Evolutionary conservation across 2,888 invertebrate species (phyloP).

Genomic region (Balanococcus diminutus): DNA sequence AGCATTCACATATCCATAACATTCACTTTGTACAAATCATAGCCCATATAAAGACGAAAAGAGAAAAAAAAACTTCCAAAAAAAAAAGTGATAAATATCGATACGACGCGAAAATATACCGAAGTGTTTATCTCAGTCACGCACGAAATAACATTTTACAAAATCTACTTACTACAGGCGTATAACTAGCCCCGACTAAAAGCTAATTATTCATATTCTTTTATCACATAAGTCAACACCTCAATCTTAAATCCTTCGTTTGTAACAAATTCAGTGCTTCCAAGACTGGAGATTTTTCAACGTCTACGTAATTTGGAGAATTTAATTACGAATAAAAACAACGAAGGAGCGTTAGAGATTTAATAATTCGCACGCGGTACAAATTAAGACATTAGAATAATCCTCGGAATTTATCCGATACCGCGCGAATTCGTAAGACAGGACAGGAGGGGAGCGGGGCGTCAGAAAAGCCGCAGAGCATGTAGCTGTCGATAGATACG

Average conservation of each 20-base stretch:
- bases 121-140: constrained; percentile 51
- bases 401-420: background rate
- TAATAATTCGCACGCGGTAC: background rate
- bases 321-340: background rate
- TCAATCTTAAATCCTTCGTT: constrained; percentile 50
- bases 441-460: background rate
- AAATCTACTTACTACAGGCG: constrained; percentile 47
- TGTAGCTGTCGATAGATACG: background rate
- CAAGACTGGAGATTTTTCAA: background rate
- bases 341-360: background rate
- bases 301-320: background rate
- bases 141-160: constrained; percentile 44
- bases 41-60: constrained; percentile 32
- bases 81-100: constrained; percentile 43
- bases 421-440: background rate
- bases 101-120: constrained; percentile 48
- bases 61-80: background rate
- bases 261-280: constrained; percentile 45
- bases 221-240: constrained; percentile 53
- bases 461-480: background rate
- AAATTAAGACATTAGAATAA: constrained; percentile 13
- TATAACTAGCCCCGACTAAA: constrained; percentile 47
- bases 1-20: background rate
- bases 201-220: constrained; percentile 52
- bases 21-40: constrained; percentile 6